phyloP scores from a whole-genome alignment of 2,113 vertebrate genomes.

The Sitta europaea region DNA sequence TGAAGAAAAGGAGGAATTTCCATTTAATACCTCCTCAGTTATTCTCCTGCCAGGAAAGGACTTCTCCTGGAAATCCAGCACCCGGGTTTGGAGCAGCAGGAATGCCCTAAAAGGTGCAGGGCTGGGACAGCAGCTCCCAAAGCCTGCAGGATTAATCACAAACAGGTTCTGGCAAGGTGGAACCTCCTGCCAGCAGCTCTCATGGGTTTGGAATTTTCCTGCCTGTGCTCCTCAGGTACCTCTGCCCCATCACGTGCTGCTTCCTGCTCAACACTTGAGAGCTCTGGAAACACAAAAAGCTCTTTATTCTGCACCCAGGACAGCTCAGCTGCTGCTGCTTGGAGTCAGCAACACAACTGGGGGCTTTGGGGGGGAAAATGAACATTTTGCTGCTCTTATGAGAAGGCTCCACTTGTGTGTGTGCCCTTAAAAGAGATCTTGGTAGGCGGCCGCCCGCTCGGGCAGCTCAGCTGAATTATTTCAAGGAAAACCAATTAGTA shows the following conservation, averaged over 20 bases:
- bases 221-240: not conserved
- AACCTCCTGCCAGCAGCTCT: conserved; percentile 18
- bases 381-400: not conserved
- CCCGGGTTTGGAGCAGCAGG: not conserved
- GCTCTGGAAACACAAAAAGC: not conserved
- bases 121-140: not conserved
- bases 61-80: not conserved
- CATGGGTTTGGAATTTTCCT: not conserved
- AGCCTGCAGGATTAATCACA: not conserved
- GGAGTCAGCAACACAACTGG: not conserved
- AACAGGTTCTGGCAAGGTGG: not conserved
- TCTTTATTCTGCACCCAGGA: not conserved
- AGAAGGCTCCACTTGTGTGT: not conserved
- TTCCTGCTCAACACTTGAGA: not conserved
- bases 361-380: fast-evolving
- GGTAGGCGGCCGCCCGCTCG: conserved; percentile 32
- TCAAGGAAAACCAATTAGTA: conserved; percentile 65
- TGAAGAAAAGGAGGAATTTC: not conserved
- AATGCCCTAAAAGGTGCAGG: not conserved
- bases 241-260: not conserved
- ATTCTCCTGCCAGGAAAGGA: not conserved
- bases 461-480: conserved; percentile 54
- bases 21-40: not conserved
- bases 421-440: not conserved
- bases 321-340: not conserved